Evolutionary conservation across 2,888 invertebrate species (phyloP), one percentile per base, ranked within the genome.

Genomic region (Dasypolia templi): DNA sequence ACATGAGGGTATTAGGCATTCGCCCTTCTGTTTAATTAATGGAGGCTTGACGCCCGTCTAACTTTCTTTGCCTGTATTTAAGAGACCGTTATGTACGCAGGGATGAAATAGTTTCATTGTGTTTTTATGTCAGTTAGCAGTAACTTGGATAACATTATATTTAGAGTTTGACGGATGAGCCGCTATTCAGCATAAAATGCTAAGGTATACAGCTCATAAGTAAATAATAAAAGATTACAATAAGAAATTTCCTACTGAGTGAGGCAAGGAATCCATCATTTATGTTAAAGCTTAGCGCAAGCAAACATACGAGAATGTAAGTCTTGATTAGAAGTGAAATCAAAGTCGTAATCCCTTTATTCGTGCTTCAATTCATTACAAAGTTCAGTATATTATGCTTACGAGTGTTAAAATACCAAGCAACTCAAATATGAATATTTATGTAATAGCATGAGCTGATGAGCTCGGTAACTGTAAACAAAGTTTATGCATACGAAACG

Each of bases 21-120:
- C 88, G 83, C 80, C 89, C 89, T 91, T 87, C 86, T 90, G 90
- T 89, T 90, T 93, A 93, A 94, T 94, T 94, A 94, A 94, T 93
- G 89, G 88, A 85, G 90, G 89, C 90, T 93, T 93, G 93, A 93
- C 93, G 92, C 90, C 82, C 83, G 88, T 88, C 90, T 88, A 91
- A 93, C 91, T 92, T 92, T 89, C 87, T 82, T 83, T 81, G 80
- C 79, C 76, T 80, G 81, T 87, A 83, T 87, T 87, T 81, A 86
- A 84, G 79, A 82, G 81, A 79, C 75, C 73, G 75, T 85, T 84
- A 84, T 72, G 79, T 82, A 69, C 62, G 65, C 58, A 71, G 72
- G 72, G 72, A 75, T 82, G 56, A 70, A 81, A 83, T 82, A 83
- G 81, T 83, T 86, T 72, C 77, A 79, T 76, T 85, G 81, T 78